Base-by-base conservation (phyloP, 2,797 vertebrate species). In the Yasuhikotakia modesta region DNA sequence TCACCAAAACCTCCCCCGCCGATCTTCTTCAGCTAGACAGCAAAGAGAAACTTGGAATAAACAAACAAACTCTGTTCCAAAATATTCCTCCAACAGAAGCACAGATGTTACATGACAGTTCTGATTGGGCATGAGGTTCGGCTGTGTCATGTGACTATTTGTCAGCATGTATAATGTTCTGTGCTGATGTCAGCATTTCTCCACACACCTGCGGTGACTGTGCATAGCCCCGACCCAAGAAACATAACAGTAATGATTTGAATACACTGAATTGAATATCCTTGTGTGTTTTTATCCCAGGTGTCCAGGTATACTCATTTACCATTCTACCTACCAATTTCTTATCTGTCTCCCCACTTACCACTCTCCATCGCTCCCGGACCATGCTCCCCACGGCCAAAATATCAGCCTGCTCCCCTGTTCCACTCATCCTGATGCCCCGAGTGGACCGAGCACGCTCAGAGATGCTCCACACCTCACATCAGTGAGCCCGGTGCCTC, bases 301-400 rank as follows among this genome's bases (percentile, higher is more conserved):
- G 48, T 43, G 39, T 43, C 11, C 39, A 24, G 55, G 21, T 43
- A 43, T 10, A 43, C 21, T 57, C 24, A 24, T 57, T 24, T 10
- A 57, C 12, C 12, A 24, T 57, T 57, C 12, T 57, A 19, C 39
- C 10, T 43, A 10, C 39, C 2, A 19, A 19, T n/a, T n/a, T n/a
- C n/a, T n/a, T n/a, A 48, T 27, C 71, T 5, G 32, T 14, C 27
- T 1, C n/a, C 27, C 2, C n/a, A 21, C 6, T 21, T n/a, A 99
- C 97, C 94, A 99, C 97, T 92, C 96, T 98, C 98, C 98, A 99
- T 95, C 98, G 93, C 91, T 99, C 98, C 90, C 97, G 95, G 85
- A 99, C 97, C 88, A 99, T 80, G 85, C 96, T 94, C 90, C 95
- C 94, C 85, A 97, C 95, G 87, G 92, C 95, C 92, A 99, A 96